Percentiles rank a stretch among this genome's conserved stretches.
phyloP scores from a whole-genome alignment of 2,888 invertebrate species.

The Euclidia mi region DNA sequence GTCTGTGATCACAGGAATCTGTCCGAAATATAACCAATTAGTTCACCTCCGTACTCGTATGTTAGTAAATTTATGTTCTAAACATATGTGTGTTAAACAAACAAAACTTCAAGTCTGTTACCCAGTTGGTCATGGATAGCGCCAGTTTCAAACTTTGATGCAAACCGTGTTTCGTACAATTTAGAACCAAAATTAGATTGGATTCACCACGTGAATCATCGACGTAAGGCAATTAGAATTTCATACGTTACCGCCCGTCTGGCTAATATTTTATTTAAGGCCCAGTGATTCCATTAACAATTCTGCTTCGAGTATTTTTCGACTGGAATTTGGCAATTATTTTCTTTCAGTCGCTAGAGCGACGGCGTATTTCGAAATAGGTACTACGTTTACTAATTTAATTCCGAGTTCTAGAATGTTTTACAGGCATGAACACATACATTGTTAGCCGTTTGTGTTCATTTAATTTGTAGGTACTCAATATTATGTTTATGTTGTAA shows the following conservation, averaged over 20 bases:
- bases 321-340: constrained; percentile 1
- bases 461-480: no score
- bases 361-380: neutral
- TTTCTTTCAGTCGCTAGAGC: constrained; percentile 1
- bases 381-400: neutral
- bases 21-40: no score
- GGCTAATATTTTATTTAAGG: constrained; percentile 51
- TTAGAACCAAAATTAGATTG: constrained; percentile 67
- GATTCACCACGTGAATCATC: constrained; percentile 66
- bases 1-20: no score
- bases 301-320: constrained; percentile 21
- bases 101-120: neutral
- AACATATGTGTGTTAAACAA: constrained; percentile 4
- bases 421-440: no score
- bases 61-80: neutral
- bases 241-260: constrained; percentile 66
- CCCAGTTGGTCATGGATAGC: constrained; percentile 1
- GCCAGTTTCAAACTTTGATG: constrained; percentile 35
- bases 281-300: constrained; percentile 34
- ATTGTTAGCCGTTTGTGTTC: no score
- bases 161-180: constrained; percentile 56
- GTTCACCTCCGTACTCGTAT: no score
- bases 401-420: no score
- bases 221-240: constrained; percentile 64
- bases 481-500: no score